Base-by-base conservation (phyloP, 2,888 invertebrate species). In the Lapara coniferarum region DNA sequence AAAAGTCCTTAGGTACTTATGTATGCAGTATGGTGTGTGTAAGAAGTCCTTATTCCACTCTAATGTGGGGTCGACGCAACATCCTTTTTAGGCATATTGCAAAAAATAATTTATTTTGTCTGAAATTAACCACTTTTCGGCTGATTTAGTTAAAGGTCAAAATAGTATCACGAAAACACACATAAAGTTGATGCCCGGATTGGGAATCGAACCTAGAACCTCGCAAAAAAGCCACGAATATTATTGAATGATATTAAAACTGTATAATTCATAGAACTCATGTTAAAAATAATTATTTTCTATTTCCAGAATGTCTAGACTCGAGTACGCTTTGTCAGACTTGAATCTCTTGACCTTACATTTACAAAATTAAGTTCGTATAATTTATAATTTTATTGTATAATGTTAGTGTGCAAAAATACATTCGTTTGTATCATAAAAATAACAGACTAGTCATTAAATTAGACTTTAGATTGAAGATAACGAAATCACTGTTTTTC, bases 321-420 rank as follows among this genome's bases (percentile, higher is more conserved):
- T 19, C 10, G 10, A 19, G n/a, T 55, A 63, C 19, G 16, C 44
- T 63, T 49, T 5, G 44, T 44, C 16, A 63, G 19, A 46, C 46
- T 46, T 46, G 13, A 46, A 16, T 19, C 12, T 63, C 16, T 59
- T 59, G 63, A 63, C 63, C 63, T 63, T 49, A 46, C 12, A 10
- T 19, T 55, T 55, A 55, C 55, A 55, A 30, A 5, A 12, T 6
- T 19, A 19, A 63, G 16, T 49, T 44, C 10, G 3, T 19, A 46
- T 12, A 19, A 44, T 49, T 63, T 46, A 46, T 63, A 46, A 63
- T 63, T 19, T 19, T 49, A 63, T 63, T 63, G 63, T 49, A 12
- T 46, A 19, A 13, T 16, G 49, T 55, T 55, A 19, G 13, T 46
- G 44, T n/a, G 12, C 16, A 46, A 59, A 59, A 63, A 59, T 19